phyloP scores from a whole-genome alignment of 2,797 vertebrate species.

The Austrolebias charrua region DNA sequence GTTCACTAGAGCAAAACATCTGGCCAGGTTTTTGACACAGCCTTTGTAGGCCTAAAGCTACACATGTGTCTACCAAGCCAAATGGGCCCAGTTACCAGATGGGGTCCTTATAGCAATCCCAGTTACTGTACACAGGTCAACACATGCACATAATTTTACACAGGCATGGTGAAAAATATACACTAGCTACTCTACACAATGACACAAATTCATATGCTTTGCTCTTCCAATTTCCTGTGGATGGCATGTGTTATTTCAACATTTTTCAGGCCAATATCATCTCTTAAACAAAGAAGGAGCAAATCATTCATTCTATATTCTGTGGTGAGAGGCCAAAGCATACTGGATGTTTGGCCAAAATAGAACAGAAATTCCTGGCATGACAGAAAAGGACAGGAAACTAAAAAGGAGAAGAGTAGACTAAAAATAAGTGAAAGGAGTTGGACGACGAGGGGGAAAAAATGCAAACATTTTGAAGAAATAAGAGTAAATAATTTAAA shows the following conservation, averaged over 20 bases:
- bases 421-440: background rate
- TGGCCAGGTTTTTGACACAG: conserved; percentile 64
- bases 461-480: background rate
- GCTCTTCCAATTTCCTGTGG: conserved; percentile 50
- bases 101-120: conserved; percentile 54
- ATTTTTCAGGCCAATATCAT: conserved; percentile 66
- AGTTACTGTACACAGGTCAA: conserved; percentile 57
- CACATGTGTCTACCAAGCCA: conserved; percentile 66
- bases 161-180: conserved; percentile 44
- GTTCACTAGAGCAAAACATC: conserved; percentile 35
- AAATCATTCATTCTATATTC: conserved; percentile 66
- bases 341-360: conserved; percentile 45
- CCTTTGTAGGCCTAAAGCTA: conserved; percentile 52
- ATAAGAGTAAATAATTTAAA: background rate
- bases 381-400: conserved; percentile 4
- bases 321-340: conserved; percentile 61
- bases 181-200: conserved; percentile 34
- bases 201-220: conserved; percentile 17
- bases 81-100: conserved; percentile 64
- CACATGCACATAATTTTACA: conserved; percentile 46
- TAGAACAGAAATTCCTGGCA: conserved; percentile 43
- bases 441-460: background rate
- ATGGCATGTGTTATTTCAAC: conserved; percentile 57
- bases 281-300: conserved; percentile 55
- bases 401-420: conserved; percentile 1